Evolutionary conservation across 2,797 vertebrate species (phyloP), one percentile per base, ranked within the genome.

Genomic region (Cyprinella venusta): DNA sequence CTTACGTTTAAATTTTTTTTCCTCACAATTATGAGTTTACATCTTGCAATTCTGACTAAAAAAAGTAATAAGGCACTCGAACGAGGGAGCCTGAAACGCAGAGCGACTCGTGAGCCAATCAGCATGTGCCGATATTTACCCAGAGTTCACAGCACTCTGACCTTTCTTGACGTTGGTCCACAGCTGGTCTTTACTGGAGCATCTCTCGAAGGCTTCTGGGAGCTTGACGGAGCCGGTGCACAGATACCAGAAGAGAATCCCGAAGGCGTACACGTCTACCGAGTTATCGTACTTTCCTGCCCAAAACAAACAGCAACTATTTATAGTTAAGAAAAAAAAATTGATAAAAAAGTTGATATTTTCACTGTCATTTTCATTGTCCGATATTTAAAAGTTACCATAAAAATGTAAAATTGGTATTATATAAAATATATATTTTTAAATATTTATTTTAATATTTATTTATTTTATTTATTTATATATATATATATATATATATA

Each of bases 161-260:
- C 98, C 98, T 97, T 94, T 99, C 88, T 97, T 96, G 67, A 99
- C 98, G 0, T 99, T 99, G 91, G 95, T 99, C 98, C 98, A 99
- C 59, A 99, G 96, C 90, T 99, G 98, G 89, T 99, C 98, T 91
- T 99, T 99, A 92, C 97, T 99, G 76, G 97, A 96, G 85, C 98
- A 99, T 89, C 95, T 98, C 93, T 99, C 98, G 64, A 99, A 99
- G 38, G 98, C 96, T 90, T 99, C 98, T 18, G 98, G 98, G 85
- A 99, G 94, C 92, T 97, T 98, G 74, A 99, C 94, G 0, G 97
- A 97, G 75, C 98, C 98, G 0, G 97, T 97, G 91, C 98, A 99
- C 65, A 99, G 95, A 90, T 99, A 99, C 98, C 98, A 99, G 93
- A 99, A 99, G 42, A 99, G 95, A 89, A 99, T 99, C 84, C 98